These are phyloP conservation scores for Coremacera marginata DNA, from an alignment of 2,888 invertebrate genomes.

Conservation along the genomic window DNA sequence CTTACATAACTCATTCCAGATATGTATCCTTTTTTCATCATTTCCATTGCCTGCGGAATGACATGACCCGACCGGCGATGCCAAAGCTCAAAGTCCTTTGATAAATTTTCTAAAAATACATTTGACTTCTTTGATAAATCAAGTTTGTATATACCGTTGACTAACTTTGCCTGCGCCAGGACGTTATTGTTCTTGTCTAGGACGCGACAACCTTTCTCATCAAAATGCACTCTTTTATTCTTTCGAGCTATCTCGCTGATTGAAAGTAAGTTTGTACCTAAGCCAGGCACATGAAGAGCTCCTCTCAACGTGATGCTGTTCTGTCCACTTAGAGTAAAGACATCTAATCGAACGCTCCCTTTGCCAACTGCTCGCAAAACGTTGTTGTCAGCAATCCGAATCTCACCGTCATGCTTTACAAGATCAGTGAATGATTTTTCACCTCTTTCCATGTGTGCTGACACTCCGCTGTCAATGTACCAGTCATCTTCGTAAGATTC, in stretches of 20 bases:
- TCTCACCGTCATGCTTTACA: too few species aligned
- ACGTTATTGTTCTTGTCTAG: constrained; percentile 3
- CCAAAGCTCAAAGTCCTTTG: not conserved
- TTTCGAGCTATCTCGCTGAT: not conserved
- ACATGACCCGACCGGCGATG: not conserved
- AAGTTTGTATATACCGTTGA: not conserved
- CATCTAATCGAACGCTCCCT: too few species aligned
- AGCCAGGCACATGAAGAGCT: too few species aligned
- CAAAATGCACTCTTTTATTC: not conserved
- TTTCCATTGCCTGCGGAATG: not conserved
- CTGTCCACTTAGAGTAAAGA: too few species aligned
- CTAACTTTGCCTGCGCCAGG: not conserved
- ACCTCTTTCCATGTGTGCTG: not conserved
- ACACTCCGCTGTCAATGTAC: constrained; percentile 1
- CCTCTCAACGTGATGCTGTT: too few species aligned
- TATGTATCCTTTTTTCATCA: not conserved
- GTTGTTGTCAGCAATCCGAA: too few species aligned
- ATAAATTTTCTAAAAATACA: not conserved
- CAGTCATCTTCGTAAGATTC: too few species aligned
- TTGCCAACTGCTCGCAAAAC: too few species aligned
- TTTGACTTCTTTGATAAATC: not conserved
- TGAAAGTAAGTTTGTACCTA: not conserved
- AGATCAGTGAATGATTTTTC: not conserved
- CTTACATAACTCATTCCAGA: not conserved
- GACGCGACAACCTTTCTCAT: not conserved